These are phyloP conservation scores for Ophthalmolycus amberensis DNA, from an alignment of 2,113 vertebrate species.

Conservation along the genomic window DNA sequence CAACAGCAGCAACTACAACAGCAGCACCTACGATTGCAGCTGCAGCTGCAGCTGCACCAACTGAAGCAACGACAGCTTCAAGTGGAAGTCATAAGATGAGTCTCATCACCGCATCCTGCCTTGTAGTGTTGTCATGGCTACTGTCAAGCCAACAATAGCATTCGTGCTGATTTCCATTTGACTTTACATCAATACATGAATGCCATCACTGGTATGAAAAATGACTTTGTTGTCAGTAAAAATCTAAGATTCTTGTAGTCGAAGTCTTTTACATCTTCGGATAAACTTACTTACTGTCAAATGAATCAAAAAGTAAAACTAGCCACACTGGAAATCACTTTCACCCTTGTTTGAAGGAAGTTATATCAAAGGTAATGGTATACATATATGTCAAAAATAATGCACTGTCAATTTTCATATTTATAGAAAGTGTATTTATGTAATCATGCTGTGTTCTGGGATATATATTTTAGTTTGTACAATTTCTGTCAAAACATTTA, in stretches of 20 bases:
- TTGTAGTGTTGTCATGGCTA: conserved; percentile 25
- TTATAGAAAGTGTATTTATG: conserved; percentile 8
- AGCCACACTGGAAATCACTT: neutral
- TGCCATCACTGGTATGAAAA: neutral
- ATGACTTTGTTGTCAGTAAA: neutral
- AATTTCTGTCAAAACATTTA: neutral
- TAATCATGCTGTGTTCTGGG: conserved; percentile 15
- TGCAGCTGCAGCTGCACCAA: too few species aligned
- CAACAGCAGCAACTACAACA: too few species aligned
- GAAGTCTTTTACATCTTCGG: too few species aligned
- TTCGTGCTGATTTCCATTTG: neutral
- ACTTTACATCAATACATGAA: neutral
- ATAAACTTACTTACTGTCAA: too few species aligned
- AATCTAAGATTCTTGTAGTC: neutral
- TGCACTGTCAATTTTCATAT: neutral
- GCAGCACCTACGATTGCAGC: too few species aligned
- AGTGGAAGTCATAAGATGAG: conserved; percentile 23
- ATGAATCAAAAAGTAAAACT: neutral
- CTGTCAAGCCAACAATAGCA: conserved; percentile 20
- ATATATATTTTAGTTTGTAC: neutral
- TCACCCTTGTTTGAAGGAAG: neutral
- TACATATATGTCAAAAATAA: neutral
- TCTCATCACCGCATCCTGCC: conserved; percentile 2
- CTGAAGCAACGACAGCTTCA: neutral
- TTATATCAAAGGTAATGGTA: neutral